phyloP scores from a whole-genome alignment of 2,797 vertebrate species.

The Masticophis lateralis region DNA sequence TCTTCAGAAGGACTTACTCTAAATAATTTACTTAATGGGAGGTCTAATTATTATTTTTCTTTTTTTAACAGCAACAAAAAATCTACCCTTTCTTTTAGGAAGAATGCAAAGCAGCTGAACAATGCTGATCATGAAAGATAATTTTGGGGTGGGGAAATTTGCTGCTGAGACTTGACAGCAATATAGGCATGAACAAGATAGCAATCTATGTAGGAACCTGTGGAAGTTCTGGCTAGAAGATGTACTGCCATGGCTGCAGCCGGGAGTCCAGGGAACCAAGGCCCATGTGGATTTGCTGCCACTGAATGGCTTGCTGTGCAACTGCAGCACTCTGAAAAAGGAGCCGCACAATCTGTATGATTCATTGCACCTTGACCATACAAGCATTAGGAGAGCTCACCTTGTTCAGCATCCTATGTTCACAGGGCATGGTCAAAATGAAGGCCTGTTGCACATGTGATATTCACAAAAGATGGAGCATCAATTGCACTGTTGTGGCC shows the following conservation, averaged over 20 bases:
- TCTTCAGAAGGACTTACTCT: background rate
- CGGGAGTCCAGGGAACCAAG: too few relatives aligned
- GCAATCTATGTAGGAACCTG: background rate
- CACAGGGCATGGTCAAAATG: background rate
- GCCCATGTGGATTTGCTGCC: conserved; percentile 33
- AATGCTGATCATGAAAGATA: background rate
- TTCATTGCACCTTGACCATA: background rate
- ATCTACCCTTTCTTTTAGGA: background rate
- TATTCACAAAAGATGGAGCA: background rate
- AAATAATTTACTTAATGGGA: background rate
- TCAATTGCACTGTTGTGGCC: background rate
- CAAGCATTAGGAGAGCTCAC: background rate
- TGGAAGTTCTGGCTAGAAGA: background rate
- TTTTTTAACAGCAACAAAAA: background rate
- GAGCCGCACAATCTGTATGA: background rate
- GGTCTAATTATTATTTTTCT: background rate
- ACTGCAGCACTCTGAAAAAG: background rate
- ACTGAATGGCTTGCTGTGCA: background rate
- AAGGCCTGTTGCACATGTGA: background rate
- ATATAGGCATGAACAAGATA: background rate
- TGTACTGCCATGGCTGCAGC: background rate
- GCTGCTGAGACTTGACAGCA: background rate
- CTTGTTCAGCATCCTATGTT: background rate
- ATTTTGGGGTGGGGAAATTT: background rate
- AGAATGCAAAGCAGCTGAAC: background rate